Base-by-base conservation (phyloP, 2,113 vertebrate species). In the Aptenodytes forsteri region DNA sequence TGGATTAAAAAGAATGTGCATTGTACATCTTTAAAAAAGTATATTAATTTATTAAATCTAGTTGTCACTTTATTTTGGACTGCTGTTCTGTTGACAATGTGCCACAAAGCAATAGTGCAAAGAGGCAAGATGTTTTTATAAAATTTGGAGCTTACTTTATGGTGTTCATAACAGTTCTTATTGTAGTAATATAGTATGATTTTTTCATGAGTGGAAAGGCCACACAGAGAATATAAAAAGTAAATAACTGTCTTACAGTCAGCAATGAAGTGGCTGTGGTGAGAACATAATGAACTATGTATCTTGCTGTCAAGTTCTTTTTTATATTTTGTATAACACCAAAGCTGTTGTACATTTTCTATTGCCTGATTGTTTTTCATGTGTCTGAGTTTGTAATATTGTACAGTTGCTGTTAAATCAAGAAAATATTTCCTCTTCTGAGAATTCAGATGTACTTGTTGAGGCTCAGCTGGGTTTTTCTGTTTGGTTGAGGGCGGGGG, bases 31-130 rank as follows among this genome's bases (percentile, higher is more conserved):
- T 99, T 97, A 97, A 98, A 97, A 99, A 99, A 99, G 98, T 99
- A 99, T 99, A 99, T 99, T 99, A 99, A 99, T 99, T 99, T 99
- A 99, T 99, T 99, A 99, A 99, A 99, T 99, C 98, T 99, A 98
- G 98, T 98, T 99, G 98, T 99, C 98, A 99, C 98, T 99, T 99
- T 99, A 99, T 98, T 98, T 98, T 98, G 98, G 98, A 98, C 98
- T 98, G 98, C 98, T 98, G 97, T 98, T 98, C 98, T 98, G 92
- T 97, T 96, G 97, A 98, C 97, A 97, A 96, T 75, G 91, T 98
- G 98, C 98, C 98, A 96, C 98, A 97, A 98, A 98, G 94, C 97
- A 97, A 83, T 96, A 97, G 95, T 78, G 93, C 69, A 2, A 96
- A 97, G 87, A 98, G 96, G 95, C 81, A 79, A 95, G 92, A 94